Base-by-base conservation (phyloP, 2,797 vertebrate genomes). In the Otolemur crassicaudatus region DNA sequence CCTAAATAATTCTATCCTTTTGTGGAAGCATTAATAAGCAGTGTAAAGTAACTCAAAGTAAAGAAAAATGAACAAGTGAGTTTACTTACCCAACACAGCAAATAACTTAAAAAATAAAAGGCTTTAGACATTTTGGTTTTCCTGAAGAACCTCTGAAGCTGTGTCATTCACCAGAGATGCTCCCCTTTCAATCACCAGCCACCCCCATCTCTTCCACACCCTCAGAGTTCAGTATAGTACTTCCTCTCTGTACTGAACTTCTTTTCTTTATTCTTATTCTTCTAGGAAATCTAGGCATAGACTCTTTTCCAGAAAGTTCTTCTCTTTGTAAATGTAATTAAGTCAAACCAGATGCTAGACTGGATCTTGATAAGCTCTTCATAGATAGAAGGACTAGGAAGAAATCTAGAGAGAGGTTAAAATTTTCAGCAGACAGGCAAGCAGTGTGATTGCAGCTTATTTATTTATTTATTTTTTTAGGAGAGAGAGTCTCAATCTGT, bases 101-200 rank as follows among this genome's bases (percentile, higher is more conserved):
- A 76, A 14, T 69, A 70, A 53, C 17, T 63, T 75, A 53, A 49
- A 70, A 90, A 87, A 49, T 65, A 90, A 87, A 72, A 25, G 83
- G 63, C 23, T 69, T 93, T 77, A 67, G 53, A n/a, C 2, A 46
- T 60, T 84, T 82, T 82, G 13, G 5, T 69, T 75, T 63, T 83
- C 13, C 14, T 2, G 25, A 72, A 94, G 84, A 69, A 37, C 7
- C 9, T 49, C 25, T 60, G 63, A 70, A 65, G 11, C 34, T 8
- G 8, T 5, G 2, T 37, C 17, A 4, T 2, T 69, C 31, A 5
- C 25, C 49, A 16, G 46, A 22, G 20, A 60, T 61, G 23, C 14
- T 53, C 19, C 23, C 80, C 8, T 29, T 2, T 61, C 58, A 23
- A 14, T 70, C 22, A 9, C 27, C n/a, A 7, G 25, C 6, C 20